These are phyloP conservation scores for Nasalis larvatus DNA, from an alignment of 2,113 vertebrate species.

Conservation along the genomic window DNA sequence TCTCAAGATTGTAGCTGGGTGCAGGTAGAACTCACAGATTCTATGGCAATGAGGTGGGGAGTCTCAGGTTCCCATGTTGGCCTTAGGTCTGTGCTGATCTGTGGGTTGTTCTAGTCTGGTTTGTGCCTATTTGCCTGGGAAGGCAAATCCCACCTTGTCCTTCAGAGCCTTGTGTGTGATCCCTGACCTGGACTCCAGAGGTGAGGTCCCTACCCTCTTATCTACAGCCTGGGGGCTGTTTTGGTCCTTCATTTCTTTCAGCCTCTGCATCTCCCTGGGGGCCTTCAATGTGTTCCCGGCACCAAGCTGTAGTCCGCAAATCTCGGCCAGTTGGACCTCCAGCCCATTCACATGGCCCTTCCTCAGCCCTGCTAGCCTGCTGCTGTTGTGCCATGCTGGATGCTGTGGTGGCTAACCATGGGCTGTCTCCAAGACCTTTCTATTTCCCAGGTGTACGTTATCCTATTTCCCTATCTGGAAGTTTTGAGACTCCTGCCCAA, in stretches of 20 bases:
- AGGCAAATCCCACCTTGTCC: neutral
- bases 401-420: too few relatives aligned
- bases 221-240: neutral
- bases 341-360: neutral
- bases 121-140: neutral
- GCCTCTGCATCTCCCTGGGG: neutral
- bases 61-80: fast-evolving
- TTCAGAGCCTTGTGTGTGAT: neutral
- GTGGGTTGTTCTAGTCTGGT: neutral
- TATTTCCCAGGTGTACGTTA: neutral
- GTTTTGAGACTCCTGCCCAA: neutral
- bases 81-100: neutral
- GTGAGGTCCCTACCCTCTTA: neutral
- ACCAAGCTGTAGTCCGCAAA: neutral
- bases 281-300: neutral
- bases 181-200: neutral
- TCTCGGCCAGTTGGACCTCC: neutral
- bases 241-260: neutral
- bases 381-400: fast-evolving
- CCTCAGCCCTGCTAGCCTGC: neutral
- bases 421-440: neutral
- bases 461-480: neutral
- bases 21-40: neutral
- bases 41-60: fast-evolving
- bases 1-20: neutral